These are phyloP conservation scores for Siphlonurus alternatus DNA, from an alignment of 2,888 invertebrate species.

Conservation along the genomic window DNA sequence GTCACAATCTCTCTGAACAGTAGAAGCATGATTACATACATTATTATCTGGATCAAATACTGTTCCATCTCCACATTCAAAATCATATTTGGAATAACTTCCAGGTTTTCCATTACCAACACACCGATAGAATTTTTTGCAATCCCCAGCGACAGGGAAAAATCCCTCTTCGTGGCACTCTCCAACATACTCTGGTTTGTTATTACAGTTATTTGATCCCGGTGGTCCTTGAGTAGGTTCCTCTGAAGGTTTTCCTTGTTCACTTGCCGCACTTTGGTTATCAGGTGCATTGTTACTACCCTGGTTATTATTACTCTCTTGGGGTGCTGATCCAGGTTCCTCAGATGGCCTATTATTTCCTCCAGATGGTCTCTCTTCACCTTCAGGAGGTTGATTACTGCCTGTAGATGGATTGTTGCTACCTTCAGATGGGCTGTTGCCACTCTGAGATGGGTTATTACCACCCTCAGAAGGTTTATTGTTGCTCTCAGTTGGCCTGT, in stretches of 20 bases:
- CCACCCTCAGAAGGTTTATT: not conserved
- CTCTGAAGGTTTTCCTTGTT: not conserved
- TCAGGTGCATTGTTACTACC: not conserved
- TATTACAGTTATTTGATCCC: not conserved
- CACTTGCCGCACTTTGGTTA: not conserved
- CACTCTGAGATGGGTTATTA: not conserved
- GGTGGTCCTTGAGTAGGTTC: not conserved
- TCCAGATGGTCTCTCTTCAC: not conserved
- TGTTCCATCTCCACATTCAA: constrained; percentile 55
- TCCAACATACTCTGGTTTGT: constrained; percentile 4
- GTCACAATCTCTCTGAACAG: constrained; percentile 24
- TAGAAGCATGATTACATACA: constrained; percentile 55
- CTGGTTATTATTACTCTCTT: not conserved
- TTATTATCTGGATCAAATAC: constrained; percentile 53
- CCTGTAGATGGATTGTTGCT: not conserved
- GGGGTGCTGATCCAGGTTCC: not conserved
- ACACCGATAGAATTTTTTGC: constrained; percentile 15
- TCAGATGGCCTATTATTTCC: not conserved
- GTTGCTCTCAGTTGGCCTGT: not conserved
- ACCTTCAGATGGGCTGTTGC: not conserved
- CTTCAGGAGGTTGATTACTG: not conserved
- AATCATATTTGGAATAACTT: constrained; percentile 44
- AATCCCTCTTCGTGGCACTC: constrained; percentile 20
- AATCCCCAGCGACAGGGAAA: constrained; percentile 18
- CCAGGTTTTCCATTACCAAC: constrained; percentile 35